Percentiles rank a stretch among this genome's conserved stretches.
These are phyloP conservation scores for Drosophila nr. fundita DNA, from an alignment of 2,888 invertebrate species.

Conservation along the genomic window DNA sequence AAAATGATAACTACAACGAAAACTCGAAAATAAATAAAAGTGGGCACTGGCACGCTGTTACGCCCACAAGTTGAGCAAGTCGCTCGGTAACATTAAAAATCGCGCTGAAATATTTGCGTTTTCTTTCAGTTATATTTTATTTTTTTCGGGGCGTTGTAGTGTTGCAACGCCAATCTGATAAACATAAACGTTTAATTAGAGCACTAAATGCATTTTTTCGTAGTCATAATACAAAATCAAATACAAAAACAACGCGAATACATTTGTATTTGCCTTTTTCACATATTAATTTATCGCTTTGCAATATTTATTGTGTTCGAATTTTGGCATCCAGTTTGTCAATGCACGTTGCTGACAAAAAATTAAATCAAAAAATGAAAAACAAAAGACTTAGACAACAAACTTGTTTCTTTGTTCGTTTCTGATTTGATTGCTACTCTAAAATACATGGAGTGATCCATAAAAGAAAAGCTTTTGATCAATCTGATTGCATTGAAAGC, in stretches of 20 bases:
- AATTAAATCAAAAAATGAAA: conserved; percentile 52
- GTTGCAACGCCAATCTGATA: conserved; percentile 69
- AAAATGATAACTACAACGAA: conserved; percentile 14
- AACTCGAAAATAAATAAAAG: conserved; percentile 34
- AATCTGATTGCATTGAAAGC: conserved; percentile 24
- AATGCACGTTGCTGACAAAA: conserved; percentile 43
- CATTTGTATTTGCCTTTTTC: conserved; percentile 49
- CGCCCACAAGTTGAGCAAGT: conserved; percentile 71
- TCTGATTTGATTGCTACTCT: neutral
- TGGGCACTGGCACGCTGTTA: conserved; percentile 34
- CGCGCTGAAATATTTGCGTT: conserved; percentile 52
- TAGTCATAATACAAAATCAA: conserved; percentile 1
- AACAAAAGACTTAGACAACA: conserved; percentile 78
- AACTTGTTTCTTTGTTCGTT: conserved; percentile 61
- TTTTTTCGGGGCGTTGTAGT: conserved; percentile 47
- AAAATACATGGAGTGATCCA: conserved; percentile 23
- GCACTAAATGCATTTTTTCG: conserved; percentile 56
- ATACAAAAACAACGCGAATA: neutral
- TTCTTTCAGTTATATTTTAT: conserved; percentile 13
- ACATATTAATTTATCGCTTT: conserved; percentile 67
- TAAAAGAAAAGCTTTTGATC: conserved; percentile 55
- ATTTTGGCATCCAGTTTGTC: conserved; percentile 31
- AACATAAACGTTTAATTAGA: conserved; percentile 70
- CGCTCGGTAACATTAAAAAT: conserved; percentile 39
- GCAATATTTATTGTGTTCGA: conserved; percentile 39